These are phyloP conservation scores for Coremacera marginata DNA, from an alignment of 2,888 invertebrate species.

Conservation along the genomic window DNA sequence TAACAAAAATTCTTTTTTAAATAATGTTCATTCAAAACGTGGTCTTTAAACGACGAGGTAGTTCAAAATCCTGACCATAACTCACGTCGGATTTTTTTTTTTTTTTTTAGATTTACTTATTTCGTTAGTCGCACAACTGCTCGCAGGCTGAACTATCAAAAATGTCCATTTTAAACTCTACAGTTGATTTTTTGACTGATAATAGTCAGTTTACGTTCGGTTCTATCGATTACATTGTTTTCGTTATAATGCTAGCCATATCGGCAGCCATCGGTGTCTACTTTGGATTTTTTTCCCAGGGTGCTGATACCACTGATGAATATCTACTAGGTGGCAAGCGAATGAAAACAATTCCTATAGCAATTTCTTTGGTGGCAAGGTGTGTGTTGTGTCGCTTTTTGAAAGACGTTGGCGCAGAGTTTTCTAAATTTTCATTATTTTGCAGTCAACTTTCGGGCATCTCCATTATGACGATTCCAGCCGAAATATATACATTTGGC, in stretches of 20 bases:
- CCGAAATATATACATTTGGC: slow-evolving; percentile 71
- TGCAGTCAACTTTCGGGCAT: slow-evolving; percentile 72
- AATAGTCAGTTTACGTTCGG: slow-evolving; percentile 58
- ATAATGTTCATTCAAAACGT: not conserved
- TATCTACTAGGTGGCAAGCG: slow-evolving; percentile 74
- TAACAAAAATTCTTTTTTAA: not conserved
- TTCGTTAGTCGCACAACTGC: too few relatives aligned
- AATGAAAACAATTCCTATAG: slow-evolving; percentile 74
- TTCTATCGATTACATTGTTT: slow-evolving; percentile 72
- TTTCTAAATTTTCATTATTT: not conserved
- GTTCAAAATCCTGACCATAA: not conserved
- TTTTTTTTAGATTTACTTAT: too few relatives aligned
- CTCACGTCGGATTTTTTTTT: not conserved
- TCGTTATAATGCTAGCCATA: slow-evolving; percentile 70
- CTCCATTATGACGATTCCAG: slow-evolving; percentile 71
- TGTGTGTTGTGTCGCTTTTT: slow-evolving; percentile 20
- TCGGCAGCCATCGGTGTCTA: slow-evolving; percentile 74
- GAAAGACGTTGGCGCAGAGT: not conserved
- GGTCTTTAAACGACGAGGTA: slow-evolving; percentile 1
- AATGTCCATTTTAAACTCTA: slow-evolving; percentile 36
- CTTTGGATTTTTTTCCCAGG: slow-evolving; percentile 71
- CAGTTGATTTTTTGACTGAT: slow-evolving; percentile 23
- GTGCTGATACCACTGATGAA: slow-evolving; percentile 70
- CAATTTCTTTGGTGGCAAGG: slow-evolving; percentile 74
- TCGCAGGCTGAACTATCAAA: not conserved